Base-by-base conservation (phyloP, 2,888 invertebrate species). In the Salpingus planirostris region DNA sequence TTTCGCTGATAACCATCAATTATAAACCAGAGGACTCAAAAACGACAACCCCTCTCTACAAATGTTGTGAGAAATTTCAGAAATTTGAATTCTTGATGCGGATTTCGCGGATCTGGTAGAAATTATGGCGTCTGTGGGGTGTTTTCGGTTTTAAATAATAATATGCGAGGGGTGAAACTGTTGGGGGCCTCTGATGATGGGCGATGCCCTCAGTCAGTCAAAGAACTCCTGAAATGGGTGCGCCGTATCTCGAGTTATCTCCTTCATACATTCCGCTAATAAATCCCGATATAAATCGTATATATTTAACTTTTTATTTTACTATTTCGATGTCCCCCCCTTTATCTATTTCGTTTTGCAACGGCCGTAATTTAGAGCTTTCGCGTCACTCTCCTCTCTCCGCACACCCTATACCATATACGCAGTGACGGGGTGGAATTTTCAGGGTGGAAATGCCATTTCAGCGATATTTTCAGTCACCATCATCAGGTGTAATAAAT, bases 1-100 rank as follows among this genome's bases (percentile, higher is more conserved):
- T 63, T 62, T 54, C 53, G 42, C 46, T 53, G 64, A 64, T 64
- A 64, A 64, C 50, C 57, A 62, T 64, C 62, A 54, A 56, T 55
- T 50, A n/a, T n/a, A 51, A 43, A 39, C 7, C 55, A 50, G 55
- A 10, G 40, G 42, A 18, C 18, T 18, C 18, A 18, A 8, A 18
- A 18, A 18, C 6, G 8, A 6, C 18, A 18, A 18, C 8, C n/a
- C n/a, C n/a, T n/a, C n/a, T n/a, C n/a, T n/a, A n/a, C n/a, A n/a
- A n/a, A n/a, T n/a, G n/a, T n/a, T n/a, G n/a, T n/a, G n/a, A n/a
- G n/a, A n/a, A n/a, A n/a, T n/a, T n/a, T n/a, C n/a, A n/a, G n/a
- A n/a, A n/a, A n/a, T n/a, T n/a, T n/a, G n/a, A n/a, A n/a, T n/a
- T n/a, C n/a, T n/a, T n/a, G n/a, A n/a, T n/a, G n/a, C n/a, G n/a